Percentiles rank a stretch among this genome's conserved stretches.
Evolutionary conservation across 1,140 invertebrate species (phyloP).

Genomic region (Tetragnatha versicolor): DNA sequence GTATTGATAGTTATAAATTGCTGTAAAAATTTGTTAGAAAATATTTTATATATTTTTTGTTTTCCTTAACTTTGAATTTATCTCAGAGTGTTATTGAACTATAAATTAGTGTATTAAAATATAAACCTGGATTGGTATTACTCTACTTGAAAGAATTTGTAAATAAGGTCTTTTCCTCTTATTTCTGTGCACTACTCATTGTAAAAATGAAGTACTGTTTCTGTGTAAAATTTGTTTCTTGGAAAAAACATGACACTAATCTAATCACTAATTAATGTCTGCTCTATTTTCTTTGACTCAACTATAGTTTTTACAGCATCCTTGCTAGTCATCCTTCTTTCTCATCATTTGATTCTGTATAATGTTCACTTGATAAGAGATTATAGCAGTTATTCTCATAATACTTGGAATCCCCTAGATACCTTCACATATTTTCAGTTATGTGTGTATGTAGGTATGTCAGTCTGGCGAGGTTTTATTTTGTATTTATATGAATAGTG

Average conservation of each 20-base stretch:
- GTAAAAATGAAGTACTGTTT: conserved; percentile 14
- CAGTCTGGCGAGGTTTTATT: too few relatives aligned
- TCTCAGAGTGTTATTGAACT: not conserved
- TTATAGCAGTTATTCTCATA: too few relatives aligned
- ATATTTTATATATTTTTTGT: not conserved
- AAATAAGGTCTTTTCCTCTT: not conserved
- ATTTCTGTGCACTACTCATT: not conserved
- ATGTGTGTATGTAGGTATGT: too few relatives aligned
- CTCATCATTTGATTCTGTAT: not conserved
- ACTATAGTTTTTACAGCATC: conserved; percentile 25
- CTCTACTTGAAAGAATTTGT: conserved; percentile 9
- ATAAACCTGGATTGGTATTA: not conserved
- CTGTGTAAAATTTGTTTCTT: conserved; percentile 10
- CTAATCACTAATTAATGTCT: not conserved
- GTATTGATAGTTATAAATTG: too few relatives aligned
- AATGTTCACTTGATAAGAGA: not conserved
- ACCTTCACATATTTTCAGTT: too few relatives aligned
- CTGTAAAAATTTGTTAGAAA: not conserved
- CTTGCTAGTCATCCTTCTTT: conserved; percentile 32
- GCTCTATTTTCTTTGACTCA: not conserved
- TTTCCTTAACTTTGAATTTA: not conserved
- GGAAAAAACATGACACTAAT: not conserved
- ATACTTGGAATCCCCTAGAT: too few relatives aligned
- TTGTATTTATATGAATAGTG: too few relatives aligned
- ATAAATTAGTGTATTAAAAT: not conserved